These are phyloP conservation scores for Rhinichthys osculus DNA, from an alignment of 2,797 vertebrate species.

Conservation along the genomic window DNA sequence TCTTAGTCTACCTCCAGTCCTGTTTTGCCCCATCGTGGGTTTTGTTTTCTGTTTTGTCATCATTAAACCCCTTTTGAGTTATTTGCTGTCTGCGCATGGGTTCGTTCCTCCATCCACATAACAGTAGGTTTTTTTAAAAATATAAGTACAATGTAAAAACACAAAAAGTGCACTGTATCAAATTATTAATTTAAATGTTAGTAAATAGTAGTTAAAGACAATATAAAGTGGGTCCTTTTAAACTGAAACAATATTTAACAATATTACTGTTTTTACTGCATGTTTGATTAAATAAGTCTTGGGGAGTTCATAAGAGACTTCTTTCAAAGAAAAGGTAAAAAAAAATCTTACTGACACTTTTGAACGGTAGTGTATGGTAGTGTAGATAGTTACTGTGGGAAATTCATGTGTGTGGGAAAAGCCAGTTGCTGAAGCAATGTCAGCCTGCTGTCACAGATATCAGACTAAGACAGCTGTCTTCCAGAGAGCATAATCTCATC, in stretches of 20 bases:
- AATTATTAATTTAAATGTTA: neutral
- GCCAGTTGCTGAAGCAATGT: no score
- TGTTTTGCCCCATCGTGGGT: no score
- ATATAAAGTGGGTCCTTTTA: neutral
- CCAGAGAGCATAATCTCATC: constrained; percentile 3
- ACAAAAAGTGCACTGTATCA: neutral
- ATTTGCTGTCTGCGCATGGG: no score
- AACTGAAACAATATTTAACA: neutral
- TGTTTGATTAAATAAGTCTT: neutral
- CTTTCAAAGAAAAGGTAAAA: neutral
- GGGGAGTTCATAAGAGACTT: neutral
- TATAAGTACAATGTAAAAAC: neutral
- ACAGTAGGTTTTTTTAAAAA: no score
- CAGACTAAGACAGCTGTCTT: constrained; percentile 34
- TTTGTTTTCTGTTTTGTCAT: no score
- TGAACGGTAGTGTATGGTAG: neutral
- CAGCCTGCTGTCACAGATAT: neutral
- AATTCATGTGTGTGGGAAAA: neutral
- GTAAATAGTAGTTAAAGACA: neutral
- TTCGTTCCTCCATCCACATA: no score
- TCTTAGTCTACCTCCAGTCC: no score
- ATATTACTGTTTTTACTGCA: neutral
- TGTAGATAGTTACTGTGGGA: neutral
- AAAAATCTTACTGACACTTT: neutral
- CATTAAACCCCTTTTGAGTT: no score